Base-by-base conservation (phyloP, 2,797 vertebrate species). In the Tokudaia muenninki region DNA sequence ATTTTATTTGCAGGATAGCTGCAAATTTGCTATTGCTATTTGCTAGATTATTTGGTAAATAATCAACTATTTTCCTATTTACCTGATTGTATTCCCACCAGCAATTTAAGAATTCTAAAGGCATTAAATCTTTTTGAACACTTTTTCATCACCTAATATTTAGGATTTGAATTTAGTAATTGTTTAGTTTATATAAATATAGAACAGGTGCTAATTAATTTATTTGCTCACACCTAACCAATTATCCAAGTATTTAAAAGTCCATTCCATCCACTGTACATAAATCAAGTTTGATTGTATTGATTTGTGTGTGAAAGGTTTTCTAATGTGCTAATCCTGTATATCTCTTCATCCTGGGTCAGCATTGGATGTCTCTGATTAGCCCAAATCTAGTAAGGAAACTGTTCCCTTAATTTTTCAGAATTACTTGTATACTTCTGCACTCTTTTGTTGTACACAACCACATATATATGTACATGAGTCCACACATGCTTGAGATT, bases 21-120 rank as follows among this genome's bases (percentile, higher is more conserved):
- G 16, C 19, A 34, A 50, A 70, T n/a, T n/a, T 70, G 67, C 34
- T 70, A n/a, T 16, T 70, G 67, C 65, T 92, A 72, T 79, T 91
- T 67, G 50, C 0, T 8, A 92, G 50, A 57, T 65, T 91, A 77
- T 79, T 92, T 67, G 55, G 0, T 8, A 92, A n/a, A 44, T 82
- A 88, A 83, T 37, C 78, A 92, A 75, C 72, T 81, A 10, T 87
- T 97, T 95, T 87, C 65, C 57, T 94, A 31, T 57, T 4, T 14
- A 19, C 57, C 72, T 52, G 55, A 24, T 92, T 84, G 29, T 47
- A 90, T 70, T 80, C 19, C 37, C 57, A 84, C 8, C 24, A 90
- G 37, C 41, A 90, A 86, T 41, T 70, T 41, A 88, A 67, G 52
- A 92, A 41, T 97, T 93, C 50, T 47, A 55, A 75, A 12, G 87